phyloP scores from a whole-genome alignment of 2,797 vertebrate genomes.

The Pseudocheirus occidentalis region DNA sequence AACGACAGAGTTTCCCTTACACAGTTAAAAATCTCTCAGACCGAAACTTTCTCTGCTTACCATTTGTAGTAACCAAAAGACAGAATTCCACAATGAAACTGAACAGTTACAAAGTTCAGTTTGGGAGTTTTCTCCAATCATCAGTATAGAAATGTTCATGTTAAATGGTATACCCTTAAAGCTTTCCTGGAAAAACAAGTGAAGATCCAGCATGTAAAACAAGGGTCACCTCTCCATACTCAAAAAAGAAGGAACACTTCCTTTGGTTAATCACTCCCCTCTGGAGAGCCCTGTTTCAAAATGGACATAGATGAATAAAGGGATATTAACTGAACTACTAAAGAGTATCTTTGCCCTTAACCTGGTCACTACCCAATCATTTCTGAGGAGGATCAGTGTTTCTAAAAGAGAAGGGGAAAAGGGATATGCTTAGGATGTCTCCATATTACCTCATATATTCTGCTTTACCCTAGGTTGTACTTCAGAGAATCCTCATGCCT shows the following conservation, averaged over 20 bases:
- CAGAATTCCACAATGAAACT: background rate
- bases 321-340: background rate
- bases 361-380: background rate
- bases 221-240: background rate
- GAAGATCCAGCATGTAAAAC: background rate
- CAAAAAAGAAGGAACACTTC: background rate
- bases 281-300: background rate
- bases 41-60: background rate
- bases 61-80: background rate
- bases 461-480: slow-evolving; percentile 84
- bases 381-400: background rate
- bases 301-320: background rate
- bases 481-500: slow-evolving; percentile 90
- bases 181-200: background rate
- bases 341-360: background rate
- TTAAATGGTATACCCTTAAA: background rate
- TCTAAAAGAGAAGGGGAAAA: background rate
- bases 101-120: background rate
- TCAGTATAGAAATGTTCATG: background rate
- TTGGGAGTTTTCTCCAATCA: background rate
- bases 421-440: background rate
- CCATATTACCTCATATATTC: slow-evolving; percentile 10
- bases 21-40: background rate
- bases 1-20: background rate
- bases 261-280: background rate